Base-by-base conservation (phyloP, 2,113 vertebrate genomes). In the Tetrax tetrax region DNA sequence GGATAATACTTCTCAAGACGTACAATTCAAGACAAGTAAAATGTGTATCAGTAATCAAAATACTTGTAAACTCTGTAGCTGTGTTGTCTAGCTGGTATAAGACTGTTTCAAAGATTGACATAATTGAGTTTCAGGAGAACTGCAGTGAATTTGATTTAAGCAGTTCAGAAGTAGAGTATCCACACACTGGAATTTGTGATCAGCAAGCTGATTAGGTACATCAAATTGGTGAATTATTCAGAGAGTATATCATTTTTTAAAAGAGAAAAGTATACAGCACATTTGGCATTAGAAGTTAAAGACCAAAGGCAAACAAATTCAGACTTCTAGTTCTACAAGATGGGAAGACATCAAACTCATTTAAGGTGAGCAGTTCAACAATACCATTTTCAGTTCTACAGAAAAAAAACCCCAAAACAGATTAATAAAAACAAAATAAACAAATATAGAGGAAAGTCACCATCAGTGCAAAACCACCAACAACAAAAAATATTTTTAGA, bases 401-500 rank as follows among this genome's bases (percentile, higher is more conserved):
- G 35, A 6, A 64, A 64, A 61, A 75, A 54, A 27, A 5, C 37
- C 12, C 53, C 0, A n/a, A n/a, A n/a, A n/a, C 0, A 51, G 14
- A 54, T 9, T 0, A 77, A 87, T 68, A 60, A 47, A 85, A 88
- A 4, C 9, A 68, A 90, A 90, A 57, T 6, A 61, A 41, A 33
- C 3, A 61, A 61, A 60, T 47, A 50, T 12, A 76, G n/a, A 66
- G 17, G 12, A 66, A 87, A 86, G 7, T 78, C 72, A 64, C 10
- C 28, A 60, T 10, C 4, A 9, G 6, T 20, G 12, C 1, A 17
- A n/a, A 48, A 35, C 14, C 68, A 51, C 68, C 59, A 64, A 48
- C 47, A 48, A 48, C 47, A 19, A 50, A 50, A 50, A 50, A 50
- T 11, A 48, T 22, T 48, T 66, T 35, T 19, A 28, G 23, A 37